phyloP scores from a whole-genome alignment of 2,888 invertebrate species.

The Campaea margaritaria region DNA sequence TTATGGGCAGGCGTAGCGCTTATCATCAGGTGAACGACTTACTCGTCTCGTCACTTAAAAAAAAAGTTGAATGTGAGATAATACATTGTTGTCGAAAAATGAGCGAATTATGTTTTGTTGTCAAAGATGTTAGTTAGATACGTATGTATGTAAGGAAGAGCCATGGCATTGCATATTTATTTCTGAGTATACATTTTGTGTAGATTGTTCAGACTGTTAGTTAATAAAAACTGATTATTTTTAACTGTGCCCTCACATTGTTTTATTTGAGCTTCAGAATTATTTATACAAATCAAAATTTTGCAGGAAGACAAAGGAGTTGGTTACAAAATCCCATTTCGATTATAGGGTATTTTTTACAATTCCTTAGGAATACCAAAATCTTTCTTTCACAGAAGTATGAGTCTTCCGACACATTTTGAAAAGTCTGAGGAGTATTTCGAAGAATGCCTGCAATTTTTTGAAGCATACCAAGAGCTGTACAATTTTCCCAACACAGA shows the following conservation, averaged over 20 bases:
- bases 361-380: neutral
- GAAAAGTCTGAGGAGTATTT: constrained; percentile 80
- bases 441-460: constrained; percentile 80
- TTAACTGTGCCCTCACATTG: constrained; percentile 25
- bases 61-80: no score
- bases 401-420: constrained; percentile 66
- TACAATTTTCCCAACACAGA: constrained; percentile 88
- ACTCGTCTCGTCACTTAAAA: no score
- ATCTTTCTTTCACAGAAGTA: constrained; percentile 37
- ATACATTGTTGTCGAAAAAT: no score
- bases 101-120: no score
- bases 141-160: neutral
- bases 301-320: no score
- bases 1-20: no score
- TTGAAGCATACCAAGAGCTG: constrained; percentile 86
- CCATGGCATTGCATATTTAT: constrained; percentile 73
- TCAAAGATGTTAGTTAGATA: no score
- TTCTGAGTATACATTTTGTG: constrained; percentile 56
- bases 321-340: no score
- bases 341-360: no score
- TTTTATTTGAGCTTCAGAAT: constrained; percentile 23
- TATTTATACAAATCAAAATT: no score
- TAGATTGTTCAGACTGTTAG: constrained; percentile 54
- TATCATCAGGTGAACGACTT: no score
- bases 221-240: constrained; percentile 42